These are phyloP conservation scores for Pyrrhosoma nymphula DNA, from an alignment of 2,888 invertebrate species.

Conservation along the genomic window DNA sequence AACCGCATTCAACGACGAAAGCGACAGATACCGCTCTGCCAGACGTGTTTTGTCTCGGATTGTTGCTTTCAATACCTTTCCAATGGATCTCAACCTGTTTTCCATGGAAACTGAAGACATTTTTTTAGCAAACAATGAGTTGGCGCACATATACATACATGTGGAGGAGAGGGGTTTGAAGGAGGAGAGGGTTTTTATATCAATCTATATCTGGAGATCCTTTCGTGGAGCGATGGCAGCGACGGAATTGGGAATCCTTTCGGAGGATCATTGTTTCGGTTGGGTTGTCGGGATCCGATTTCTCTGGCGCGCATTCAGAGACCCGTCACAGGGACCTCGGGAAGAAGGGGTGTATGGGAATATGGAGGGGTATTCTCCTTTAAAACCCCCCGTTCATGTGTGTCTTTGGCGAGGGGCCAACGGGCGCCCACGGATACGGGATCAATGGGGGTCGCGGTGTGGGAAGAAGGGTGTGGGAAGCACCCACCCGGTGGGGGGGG, in stretches of 20 bases:
- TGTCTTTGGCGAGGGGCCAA: neutral
- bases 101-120: neutral
- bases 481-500: too few relatives aligned
- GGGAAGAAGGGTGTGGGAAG: neutral
- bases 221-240: neutral
- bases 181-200: neutral
- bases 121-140: neutral
- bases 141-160: neutral
- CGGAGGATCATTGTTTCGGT: neutral
- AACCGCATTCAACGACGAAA: neutral
- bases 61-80: neutral
- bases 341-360: neutral
- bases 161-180: neutral
- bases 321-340: neutral
- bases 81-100: neutral
- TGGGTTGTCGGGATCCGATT: conserved; percentile 11
- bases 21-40: neutral
- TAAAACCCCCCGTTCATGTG: neutral
- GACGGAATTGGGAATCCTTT: neutral
- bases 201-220: neutral
- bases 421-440: neutral
- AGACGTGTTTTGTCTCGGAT: neutral
- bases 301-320: neutral
- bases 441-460: neutral
- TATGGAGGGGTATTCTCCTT: neutral